These are phyloP conservation scores for Caenorhabditis afra DNA, from an alignment of 2,888 invertebrate genomes.

Conservation along the genomic window DNA sequence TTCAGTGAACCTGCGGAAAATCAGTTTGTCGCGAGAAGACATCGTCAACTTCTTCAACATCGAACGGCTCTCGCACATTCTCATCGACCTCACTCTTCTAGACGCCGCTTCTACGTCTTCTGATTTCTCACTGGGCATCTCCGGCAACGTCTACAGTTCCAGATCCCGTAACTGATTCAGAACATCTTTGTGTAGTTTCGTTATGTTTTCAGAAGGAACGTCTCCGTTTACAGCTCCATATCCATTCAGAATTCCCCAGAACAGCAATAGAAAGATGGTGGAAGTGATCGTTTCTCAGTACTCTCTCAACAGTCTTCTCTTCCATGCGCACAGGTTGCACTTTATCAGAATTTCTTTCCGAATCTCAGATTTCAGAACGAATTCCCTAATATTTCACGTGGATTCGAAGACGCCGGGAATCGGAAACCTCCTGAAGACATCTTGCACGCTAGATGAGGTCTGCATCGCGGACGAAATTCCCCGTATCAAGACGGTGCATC, in stretches of 20 bases:
- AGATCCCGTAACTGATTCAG: slow-evolving; percentile 59
- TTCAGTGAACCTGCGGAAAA: slow-evolving; percentile 42
- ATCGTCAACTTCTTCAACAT: slow-evolving; percentile 71
- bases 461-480: slow-evolving; percentile 70
- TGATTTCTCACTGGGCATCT: slow-evolving; percentile 70
- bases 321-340: slow-evolving; percentile 68
- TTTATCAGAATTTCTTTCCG: slow-evolving; percentile 57
- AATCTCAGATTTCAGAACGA: slow-evolving; percentile 69
- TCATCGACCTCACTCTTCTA: slow-evolving; percentile 68
- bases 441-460: slow-evolving; percentile 69
- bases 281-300: slow-evolving; percentile 70
- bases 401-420: slow-evolving; percentile 70
- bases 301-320: slow-evolving; percentile 67
- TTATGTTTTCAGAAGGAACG: slow-evolving; percentile 60
- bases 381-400: slow-evolving; percentile 72
- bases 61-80: slow-evolving; percentile 66
- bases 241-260: slow-evolving; percentile 69
- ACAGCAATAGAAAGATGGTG: slow-evolving; percentile 61
- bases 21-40: slow-evolving; percentile 59
- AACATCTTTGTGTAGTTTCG: background rate
- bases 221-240: slow-evolving; percentile 66
- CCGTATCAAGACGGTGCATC: slow-evolving; percentile 66
- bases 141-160: slow-evolving; percentile 66
- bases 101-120: slow-evolving; percentile 66
- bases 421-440: slow-evolving; percentile 68